Conservation (phyloP, 2,888 invertebrate species). For the Mesodorylaimus sp. region DNA sequence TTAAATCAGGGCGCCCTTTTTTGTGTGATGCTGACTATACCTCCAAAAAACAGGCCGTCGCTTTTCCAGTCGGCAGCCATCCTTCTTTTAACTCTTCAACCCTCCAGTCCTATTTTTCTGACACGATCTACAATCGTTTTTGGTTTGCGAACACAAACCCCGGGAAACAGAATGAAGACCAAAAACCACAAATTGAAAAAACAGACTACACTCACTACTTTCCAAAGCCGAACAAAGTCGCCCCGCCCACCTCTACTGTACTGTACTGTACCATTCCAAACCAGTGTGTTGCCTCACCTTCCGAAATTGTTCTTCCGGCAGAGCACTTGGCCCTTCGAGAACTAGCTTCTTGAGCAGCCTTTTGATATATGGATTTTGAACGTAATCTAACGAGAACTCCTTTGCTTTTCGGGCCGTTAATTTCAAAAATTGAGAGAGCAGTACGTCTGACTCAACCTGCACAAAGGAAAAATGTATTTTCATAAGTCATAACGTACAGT, state of each 20-base stretch:
- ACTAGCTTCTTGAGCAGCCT: slow-evolving; percentile 14
- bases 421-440: slow-evolving; percentile 19
- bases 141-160: no score
- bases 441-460: slow-evolving; percentile 14
- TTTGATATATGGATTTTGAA: slow-evolving; percentile 13
- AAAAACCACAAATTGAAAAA: neutral
- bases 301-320: slow-evolving; percentile 16
- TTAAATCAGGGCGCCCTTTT: no score
- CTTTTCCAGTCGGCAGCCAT: no score
- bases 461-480: slow-evolving; percentile 1
- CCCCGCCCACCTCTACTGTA: no score
- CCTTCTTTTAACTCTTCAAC: no score
- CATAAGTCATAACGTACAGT: neutral
- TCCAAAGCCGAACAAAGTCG: no score
- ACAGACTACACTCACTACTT: no score
- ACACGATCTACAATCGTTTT: no score
- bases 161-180: neutral
- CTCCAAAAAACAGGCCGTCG: no score
- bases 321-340: slow-evolving; percentile 26
- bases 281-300: slow-evolving; percentile 16
- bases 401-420: slow-evolving; percentile 23
- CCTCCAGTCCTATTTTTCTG: no score
- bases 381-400: slow-evolving; percentile 21
- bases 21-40: no score
- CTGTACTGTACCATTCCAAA: no score